Conservation (phyloP, 1,140 invertebrate species). For the Yoshiicerus persimilis region DNA sequence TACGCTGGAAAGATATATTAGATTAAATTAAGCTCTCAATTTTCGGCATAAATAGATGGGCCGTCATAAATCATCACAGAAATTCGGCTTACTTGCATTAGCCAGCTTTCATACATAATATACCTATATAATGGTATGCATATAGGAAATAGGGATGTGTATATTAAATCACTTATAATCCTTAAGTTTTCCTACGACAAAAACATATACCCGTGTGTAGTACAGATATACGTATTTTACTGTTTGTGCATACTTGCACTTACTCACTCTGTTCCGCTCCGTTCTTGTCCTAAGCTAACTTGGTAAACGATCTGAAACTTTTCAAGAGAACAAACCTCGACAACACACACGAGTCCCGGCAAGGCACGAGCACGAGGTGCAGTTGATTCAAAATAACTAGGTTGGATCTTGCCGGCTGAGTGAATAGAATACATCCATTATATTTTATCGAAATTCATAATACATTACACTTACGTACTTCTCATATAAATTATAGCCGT, state of each 20-base stretch:
- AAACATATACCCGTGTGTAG: too few relatives aligned
- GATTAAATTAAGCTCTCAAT: slow-evolving; percentile 40
- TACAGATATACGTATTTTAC: too few relatives aligned
- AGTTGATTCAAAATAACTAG: slow-evolving; percentile 4
- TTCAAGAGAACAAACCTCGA: not conserved
- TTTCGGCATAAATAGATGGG: slow-evolving; percentile 39
- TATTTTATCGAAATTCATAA: not conserved
- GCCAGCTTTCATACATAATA: not conserved
- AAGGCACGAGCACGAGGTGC: not conserved
- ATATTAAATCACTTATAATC: too few relatives aligned
- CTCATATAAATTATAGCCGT: not conserved
- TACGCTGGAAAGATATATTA: slow-evolving; percentile 28
- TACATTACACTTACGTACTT: not conserved
- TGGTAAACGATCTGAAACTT: not conserved
- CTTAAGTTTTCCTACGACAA: too few relatives aligned
- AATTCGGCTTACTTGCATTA: slow-evolving; percentile 5
- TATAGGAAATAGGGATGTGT: not conserved
- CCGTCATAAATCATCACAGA: slow-evolving; percentile 31
- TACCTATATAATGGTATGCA: not conserved
- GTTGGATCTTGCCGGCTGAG: slow-evolving; percentile 8
- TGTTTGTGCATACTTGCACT: not conserved
- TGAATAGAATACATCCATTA: not conserved
- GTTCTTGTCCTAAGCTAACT: not conserved
- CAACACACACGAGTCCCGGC: not conserved
- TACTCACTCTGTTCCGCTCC: not conserved